A percentile compares a stretch with the other conserved stretches of the same genome.
phyloP scores from a whole-genome alignment of 2,113 vertebrate genomes.

The Illadopsis cleaveri region DNA sequence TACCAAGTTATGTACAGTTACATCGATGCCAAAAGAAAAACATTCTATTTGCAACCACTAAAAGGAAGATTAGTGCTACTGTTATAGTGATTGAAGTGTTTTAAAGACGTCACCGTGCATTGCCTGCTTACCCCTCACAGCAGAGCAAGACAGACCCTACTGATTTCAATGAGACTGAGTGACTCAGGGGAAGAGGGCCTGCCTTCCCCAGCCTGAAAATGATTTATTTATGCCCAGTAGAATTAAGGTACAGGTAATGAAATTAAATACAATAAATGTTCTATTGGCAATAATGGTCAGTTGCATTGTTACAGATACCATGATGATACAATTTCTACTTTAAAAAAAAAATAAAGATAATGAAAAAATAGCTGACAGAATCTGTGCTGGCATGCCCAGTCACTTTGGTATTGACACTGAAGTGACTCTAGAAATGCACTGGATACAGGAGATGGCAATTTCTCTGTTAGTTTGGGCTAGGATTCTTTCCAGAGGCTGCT shows the following conservation, averaged over 20 bases:
- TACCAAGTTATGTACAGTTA: neutral
- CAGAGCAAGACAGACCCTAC: neutral
- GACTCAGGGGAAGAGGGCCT: neutral
- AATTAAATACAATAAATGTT: neutral
- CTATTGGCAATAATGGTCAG: neutral
- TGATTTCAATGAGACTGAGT: neutral
- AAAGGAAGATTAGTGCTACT: neutral
- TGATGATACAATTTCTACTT: neutral
- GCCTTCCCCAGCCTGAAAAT: neutral
- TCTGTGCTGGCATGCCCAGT: neutral
- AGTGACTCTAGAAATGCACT: neutral
- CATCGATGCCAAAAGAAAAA: neutral
- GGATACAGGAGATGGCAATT: neutral
- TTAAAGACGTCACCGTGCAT: neutral
- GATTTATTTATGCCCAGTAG: neutral
- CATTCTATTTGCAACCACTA: neutral
- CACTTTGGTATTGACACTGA: neutral
- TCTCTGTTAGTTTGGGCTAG: neutral
- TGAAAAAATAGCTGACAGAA: neutral
- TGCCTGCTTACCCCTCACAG: neutral
- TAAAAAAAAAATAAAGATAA: neutral
- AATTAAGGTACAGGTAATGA: neutral
- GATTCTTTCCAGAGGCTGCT: neutral
- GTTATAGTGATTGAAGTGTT: neutral
- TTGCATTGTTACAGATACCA: neutral